These are phyloP conservation scores for Liolophura sinensis DNA, from an alignment of 1,140 invertebrate genomes.

Conservation along the genomic window DNA sequence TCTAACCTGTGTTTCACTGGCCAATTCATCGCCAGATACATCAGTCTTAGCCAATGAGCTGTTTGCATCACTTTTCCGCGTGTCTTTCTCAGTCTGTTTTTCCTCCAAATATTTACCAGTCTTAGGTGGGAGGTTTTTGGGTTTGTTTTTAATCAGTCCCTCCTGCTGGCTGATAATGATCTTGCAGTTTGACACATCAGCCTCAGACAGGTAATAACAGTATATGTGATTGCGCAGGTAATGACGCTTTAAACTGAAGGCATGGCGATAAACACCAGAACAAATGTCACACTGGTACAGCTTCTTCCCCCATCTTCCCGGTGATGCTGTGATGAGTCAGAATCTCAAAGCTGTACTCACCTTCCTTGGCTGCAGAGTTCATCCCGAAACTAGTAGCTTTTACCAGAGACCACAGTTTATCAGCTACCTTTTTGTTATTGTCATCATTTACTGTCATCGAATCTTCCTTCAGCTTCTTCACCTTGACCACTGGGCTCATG, in stretches of 20 bases:
- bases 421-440: neutral
- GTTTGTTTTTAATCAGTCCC: neutral
- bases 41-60: too few species aligned
- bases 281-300: slow-evolving; percentile 65
- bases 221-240: slow-evolving; percentile 65
- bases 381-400: too few species aligned
- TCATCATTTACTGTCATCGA: neutral
- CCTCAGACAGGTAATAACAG: slow-evolving; percentile 59
- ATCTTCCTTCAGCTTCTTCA: neutral
- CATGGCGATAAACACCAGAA: slow-evolving; percentile 59
- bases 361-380: neutral
- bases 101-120: too few species aligned
- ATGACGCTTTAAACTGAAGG: slow-evolving; percentile 65
- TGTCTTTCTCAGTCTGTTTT: too few species aligned
- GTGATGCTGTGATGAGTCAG: slow-evolving; percentile 21
- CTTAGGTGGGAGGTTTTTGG: too few species aligned
- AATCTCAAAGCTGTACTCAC: slow-evolving; percentile 42
- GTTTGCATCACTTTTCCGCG: too few species aligned
- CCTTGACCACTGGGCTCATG: neutral
- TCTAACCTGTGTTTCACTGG: too few species aligned
- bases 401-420: too few species aligned
- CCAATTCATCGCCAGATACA: too few species aligned
- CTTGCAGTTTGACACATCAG: slow-evolving; percentile 41
- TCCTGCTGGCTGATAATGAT: slow-evolving; percentile 26
- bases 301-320: slow-evolving; percentile 46